These are phyloP conservation scores for Phyllopteryx taeniolatus DNA, from an alignment of 2,113 vertebrate species.

Conservation along the genomic window DNA sequence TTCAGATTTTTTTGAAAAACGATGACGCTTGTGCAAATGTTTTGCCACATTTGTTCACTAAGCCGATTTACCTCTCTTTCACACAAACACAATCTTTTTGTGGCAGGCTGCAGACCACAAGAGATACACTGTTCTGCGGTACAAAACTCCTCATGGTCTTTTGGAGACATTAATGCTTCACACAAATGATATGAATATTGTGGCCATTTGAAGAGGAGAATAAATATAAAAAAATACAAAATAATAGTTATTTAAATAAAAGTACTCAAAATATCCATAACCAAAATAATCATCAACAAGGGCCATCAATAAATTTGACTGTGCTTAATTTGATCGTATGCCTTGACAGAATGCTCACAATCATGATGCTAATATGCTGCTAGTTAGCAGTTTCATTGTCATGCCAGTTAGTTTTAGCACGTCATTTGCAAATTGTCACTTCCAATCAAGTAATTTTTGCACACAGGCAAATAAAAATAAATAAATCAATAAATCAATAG, in stretches of 20 bases:
- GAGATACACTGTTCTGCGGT: conserved; percentile 17
- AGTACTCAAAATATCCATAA: not conserved
- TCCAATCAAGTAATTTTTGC: not conserved
- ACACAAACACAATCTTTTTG: conserved; percentile 22
- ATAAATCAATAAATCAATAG: no score
- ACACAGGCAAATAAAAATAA: not conserved
- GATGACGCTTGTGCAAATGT: conserved; percentile 31
- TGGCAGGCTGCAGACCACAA: conserved; percentile 27
- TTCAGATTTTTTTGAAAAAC: conserved; percentile 21
- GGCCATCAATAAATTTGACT: not conserved
- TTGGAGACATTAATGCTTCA: conserved; percentile 25
- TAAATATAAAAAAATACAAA: not conserved
- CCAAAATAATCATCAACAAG: not conserved
- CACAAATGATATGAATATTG: conserved; percentile 10
- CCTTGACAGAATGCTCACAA: not conserved
- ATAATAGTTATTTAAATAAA: not conserved
- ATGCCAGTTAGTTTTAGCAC: not conserved
- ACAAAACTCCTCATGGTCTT: conserved; percentile 19
- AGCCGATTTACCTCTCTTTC: conserved; percentile 37
- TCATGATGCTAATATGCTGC: not conserved
- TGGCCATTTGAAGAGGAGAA: not conserved
- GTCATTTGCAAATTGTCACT: not conserved
- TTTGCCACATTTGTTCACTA: conserved; percentile 35
- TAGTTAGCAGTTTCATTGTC: not conserved
- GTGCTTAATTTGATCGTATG: not conserved